Conservation (phyloP, 37 sponge, comb jelly and placozoan species). For the Cliona cf. orientalis region DNA sequence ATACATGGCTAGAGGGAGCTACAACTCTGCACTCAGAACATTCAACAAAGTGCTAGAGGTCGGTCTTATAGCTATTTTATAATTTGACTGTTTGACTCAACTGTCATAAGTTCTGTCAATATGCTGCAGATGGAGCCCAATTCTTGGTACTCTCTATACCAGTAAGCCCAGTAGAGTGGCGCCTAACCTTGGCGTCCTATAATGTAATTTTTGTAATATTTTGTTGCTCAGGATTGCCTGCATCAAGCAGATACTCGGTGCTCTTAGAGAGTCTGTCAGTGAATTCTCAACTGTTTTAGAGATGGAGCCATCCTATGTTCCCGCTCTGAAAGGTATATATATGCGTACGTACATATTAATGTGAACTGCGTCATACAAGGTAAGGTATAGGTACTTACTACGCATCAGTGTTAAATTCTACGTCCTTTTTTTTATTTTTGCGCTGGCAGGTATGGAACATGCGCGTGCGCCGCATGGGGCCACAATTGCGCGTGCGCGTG, state of each 20-base stretch:
- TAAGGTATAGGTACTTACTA: too few species aligned
- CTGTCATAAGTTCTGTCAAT: background rate
- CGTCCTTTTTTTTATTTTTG: too few species aligned
- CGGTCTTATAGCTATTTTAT: background rate
- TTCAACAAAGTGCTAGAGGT: conserved; percentile 75
- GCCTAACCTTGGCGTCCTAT: background rate
- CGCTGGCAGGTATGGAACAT: too few species aligned
- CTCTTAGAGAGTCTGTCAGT: conserved; percentile 49
- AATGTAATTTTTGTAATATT: background rate
- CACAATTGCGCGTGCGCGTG: too few species aligned
- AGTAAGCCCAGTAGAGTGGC: conserved; percentile 32
- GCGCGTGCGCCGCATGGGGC: too few species aligned
- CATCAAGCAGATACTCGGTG: conserved; percentile 57
- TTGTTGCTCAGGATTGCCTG: conserved; percentile 61
- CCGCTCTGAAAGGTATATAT: conserved; percentile 79
- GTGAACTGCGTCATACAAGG: too few species aligned
- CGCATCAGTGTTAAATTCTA: too few species aligned
- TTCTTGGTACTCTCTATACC: conserved; percentile 68
- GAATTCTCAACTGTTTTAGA: conserved; percentile 64
- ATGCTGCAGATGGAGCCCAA: conserved; percentile 56
- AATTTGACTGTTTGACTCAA: background rate
- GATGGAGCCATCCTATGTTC: conserved; percentile 55
- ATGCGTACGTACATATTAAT: background rate
- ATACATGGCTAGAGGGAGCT: conserved; percentile 77
- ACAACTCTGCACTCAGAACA: conserved; percentile 75